A percentile compares a stretch with the other conserved stretches of the same genome.
These are phyloP conservation scores for Hucho hucho DNA, from an alignment of 2,113 vertebrate species.

Conservation along the genomic window DNA sequence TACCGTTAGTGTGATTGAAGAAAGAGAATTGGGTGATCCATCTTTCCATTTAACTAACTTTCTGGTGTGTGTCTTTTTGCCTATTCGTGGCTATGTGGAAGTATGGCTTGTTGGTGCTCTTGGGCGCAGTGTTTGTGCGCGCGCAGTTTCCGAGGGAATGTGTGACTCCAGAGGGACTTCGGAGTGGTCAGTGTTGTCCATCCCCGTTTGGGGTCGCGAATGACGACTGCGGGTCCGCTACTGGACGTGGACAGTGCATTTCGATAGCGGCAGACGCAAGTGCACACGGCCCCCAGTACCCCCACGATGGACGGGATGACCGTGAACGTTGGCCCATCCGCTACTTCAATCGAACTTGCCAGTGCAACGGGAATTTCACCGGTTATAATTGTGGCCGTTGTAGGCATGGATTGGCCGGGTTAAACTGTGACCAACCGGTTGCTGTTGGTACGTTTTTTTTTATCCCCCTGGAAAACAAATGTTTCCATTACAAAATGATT, in stretches of 20 bases:
- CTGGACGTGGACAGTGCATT: conserved; percentile 83
- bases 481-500: too few relatives aligned
- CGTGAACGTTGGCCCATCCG: conserved; percentile 87
- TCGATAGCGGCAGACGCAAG: conserved; percentile 73
- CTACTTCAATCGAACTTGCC: conserved; percentile 89
- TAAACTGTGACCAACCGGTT: conserved; percentile 76
- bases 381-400: conserved; percentile 88
- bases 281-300: conserved; percentile 88
- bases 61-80: background rate
- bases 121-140: conserved; percentile 41
- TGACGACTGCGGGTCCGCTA: conserved; percentile 81
- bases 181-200: conserved; percentile 85
- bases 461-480: too few relatives aligned
- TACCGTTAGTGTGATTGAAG: background rate
- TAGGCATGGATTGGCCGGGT: conserved; percentile 82
- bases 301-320: conserved; percentile 89
- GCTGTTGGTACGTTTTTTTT: conserved; percentile 75
- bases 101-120: conserved; percentile 37
- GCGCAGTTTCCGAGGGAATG: conserved; percentile 92
- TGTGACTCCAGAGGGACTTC: conserved; percentile 72
- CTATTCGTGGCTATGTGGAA: conserved; percentile 34
- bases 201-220: conserved; percentile 72
- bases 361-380: conserved; percentile 85
- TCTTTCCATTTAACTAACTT: background rate
- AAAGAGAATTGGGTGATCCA: background rate